Evolutionary conservation across 2,113 vertebrate species (phyloP).

Genomic region (Barnardius zonarius): DNA sequence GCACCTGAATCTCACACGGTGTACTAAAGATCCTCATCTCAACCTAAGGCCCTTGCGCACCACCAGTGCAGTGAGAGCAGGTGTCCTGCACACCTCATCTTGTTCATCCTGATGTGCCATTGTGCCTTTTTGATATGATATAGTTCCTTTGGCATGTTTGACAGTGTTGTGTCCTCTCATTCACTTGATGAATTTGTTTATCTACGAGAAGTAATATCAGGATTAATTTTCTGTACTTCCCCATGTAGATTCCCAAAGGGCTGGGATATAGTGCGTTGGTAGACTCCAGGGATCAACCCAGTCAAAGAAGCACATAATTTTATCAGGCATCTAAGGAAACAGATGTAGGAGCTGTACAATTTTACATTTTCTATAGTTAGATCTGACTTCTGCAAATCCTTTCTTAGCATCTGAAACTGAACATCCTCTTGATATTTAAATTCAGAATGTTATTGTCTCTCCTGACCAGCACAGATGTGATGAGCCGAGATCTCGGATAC

Average conservation of each 20-base stretch:
- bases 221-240: accelerated
- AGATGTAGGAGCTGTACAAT: background rate
- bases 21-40: background rate
- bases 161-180: background rate
- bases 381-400: background rate
- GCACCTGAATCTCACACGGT: background rate
- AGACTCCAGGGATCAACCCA: background rate
- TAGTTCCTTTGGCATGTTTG: background rate
- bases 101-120: background rate
- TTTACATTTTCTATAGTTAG: background rate
- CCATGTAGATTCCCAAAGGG: background rate
- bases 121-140: background rate
- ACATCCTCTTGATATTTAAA: background rate
- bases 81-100: background rate
- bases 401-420: background rate
- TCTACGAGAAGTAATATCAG: background rate
- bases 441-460: background rate
- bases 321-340: background rate
- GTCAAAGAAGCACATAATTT: background rate
- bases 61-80: background rate
- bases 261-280: background rate
- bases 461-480: background rate
- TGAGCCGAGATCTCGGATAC: background rate
- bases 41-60: background rate
- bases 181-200: background rate